These are phyloP conservation scores for Ascaphus truei DNA, from an alignment of 2,113 vertebrate species.

Conservation along the genomic window DNA sequence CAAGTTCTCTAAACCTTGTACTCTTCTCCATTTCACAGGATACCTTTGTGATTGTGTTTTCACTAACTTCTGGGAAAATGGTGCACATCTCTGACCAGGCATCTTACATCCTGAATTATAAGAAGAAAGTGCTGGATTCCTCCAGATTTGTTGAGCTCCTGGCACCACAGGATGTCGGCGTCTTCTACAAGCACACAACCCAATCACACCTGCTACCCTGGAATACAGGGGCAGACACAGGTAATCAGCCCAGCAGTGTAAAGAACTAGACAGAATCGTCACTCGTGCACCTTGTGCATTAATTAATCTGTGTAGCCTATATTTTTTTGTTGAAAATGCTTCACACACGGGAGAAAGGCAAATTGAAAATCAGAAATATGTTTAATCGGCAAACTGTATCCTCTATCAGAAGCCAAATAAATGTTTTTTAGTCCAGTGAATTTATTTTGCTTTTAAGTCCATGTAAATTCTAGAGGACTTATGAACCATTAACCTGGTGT, in stretches of 20 bases:
- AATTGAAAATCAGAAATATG: too few relatives aligned
- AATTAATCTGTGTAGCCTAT: not conserved
- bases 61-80: conserved; percentile 73
- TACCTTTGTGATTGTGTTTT: conserved; percentile 80
- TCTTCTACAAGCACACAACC: conserved; percentile 77
- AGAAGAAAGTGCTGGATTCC: conserved; percentile 71
- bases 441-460: too few relatives aligned
- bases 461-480: too few relatives aligned
- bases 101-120: conserved; percentile 70
- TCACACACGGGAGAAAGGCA: too few relatives aligned
- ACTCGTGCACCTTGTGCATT: too few relatives aligned
- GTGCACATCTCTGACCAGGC: conserved; percentile 81
- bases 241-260: too few relatives aligned
- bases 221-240: conserved; percentile 56
- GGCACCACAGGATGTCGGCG: conserved; percentile 78
- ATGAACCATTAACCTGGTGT: too few relatives aligned
- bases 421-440: too few relatives aligned
- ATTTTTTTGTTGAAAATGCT: not conserved
- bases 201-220: conserved; percentile 77
- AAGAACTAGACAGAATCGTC: too few relatives aligned
- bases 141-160: conserved; percentile 81
- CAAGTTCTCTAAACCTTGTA: too few relatives aligned
- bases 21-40: conserved; percentile 57
- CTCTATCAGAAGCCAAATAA: too few relatives aligned
- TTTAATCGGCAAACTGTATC: too few relatives aligned